Evolutionary conservation across 2,888 invertebrate species (phyloP).

Genomic region (Camponotus fellah): DNA sequence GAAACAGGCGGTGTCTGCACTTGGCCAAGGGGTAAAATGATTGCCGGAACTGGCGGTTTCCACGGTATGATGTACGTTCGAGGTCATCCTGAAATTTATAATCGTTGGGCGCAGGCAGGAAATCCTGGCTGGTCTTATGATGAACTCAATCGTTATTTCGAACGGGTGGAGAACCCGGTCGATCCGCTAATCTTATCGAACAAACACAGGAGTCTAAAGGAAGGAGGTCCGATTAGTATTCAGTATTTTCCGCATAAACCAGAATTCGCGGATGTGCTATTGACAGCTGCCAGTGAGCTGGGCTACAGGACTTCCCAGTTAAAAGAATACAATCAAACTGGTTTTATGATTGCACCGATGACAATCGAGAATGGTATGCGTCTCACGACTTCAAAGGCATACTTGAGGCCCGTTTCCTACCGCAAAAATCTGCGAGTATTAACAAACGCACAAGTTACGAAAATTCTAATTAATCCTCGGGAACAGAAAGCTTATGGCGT

Average conservation of each 20-base stretch:
- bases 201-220: constrained; percentile 61
- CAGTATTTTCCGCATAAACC: constrained; percentile 82
- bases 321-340: constrained; percentile 81
- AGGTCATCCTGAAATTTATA: constrained; percentile 88
- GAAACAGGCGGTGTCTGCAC: constrained; percentile 83
- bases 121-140: constrained; percentile 88
- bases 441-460: constrained; percentile 86
- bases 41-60: constrained; percentile 89
- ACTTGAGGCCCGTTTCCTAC: constrained; percentile 84
- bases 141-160: constrained; percentile 86
- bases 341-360: constrained; percentile 85
- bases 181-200: constrained; percentile 74
- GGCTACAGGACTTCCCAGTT: constrained; percentile 82
- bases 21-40: constrained; percentile 87
- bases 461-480: constrained; percentile 81
- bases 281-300: constrained; percentile 82
- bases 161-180: constrained; percentile 87
- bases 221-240: constrained; percentile 80
- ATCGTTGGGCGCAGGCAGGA: constrained; percentile 87
- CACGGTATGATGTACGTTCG: constrained; percentile 89
- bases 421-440: constrained; percentile 86
- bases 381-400: constrained; percentile 87
- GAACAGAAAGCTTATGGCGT: constrained; percentile 87
- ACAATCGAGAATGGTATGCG: constrained; percentile 86
- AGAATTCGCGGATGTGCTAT: constrained; percentile 76